Conservation (phyloP, 1,140 invertebrate species). For the Meloidogyne floridensis region DNA sequence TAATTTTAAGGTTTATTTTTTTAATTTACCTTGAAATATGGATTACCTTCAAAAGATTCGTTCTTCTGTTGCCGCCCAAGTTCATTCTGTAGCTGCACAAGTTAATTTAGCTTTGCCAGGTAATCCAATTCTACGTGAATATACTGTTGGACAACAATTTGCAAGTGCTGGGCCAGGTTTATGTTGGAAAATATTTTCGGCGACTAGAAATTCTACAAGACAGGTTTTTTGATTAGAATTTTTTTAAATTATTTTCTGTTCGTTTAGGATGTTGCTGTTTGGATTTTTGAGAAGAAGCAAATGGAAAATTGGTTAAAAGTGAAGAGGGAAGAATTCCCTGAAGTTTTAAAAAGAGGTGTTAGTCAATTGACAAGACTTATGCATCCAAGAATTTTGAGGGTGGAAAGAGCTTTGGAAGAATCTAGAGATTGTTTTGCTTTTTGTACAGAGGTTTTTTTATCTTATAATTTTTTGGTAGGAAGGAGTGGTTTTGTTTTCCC, state of each 20-base stretch:
- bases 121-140: conserved; percentile 92
- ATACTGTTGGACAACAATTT: conserved; percentile 81
- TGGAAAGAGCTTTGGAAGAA: conserved; percentile 96
- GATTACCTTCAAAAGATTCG: conserved; percentile 63
- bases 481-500: no score
- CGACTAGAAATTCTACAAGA: conserved; percentile 88
- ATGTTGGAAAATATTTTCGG: conserved; percentile 93
- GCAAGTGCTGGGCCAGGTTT: conserved; percentile 87
- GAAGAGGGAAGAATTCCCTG: conserved; percentile 82
- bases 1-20: no score
- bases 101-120: conserved; percentile 78
- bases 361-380: conserved; percentile 86
- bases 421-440: conserved; percentile 82
- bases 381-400: conserved; percentile 89
- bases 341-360: conserved; percentile 79
- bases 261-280: conserved; percentile 83
- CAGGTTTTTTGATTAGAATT: conserved; percentile 68
- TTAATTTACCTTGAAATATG: not conserved
- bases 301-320: conserved; percentile 80
- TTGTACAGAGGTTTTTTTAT: conserved; percentile 77
- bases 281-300: conserved; percentile 89
- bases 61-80: conserved; percentile 22
- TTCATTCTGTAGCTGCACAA: conserved; percentile 69
- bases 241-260: conserved; percentile 34
- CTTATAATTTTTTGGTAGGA: not conserved